These are phyloP conservation scores for Hippocampus mohnikei DNA, from an alignment of 2,113 vertebrate species.

Conservation along the genomic window DNA sequence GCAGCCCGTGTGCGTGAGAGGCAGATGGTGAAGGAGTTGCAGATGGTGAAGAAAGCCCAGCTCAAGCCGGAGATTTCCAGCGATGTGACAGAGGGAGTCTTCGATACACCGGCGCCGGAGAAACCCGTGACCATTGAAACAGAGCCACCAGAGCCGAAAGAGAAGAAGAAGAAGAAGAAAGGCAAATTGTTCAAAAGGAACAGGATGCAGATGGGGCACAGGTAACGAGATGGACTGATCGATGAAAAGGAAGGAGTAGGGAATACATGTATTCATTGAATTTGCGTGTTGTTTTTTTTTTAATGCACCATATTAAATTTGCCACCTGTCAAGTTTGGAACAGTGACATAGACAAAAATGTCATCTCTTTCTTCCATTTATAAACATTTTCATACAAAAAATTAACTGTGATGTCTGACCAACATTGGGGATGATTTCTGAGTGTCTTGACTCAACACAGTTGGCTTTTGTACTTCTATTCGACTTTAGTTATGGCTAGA, in stretches of 20 bases:
- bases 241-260: neutral
- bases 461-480: neutral
- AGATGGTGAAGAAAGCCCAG: constrained; percentile 76
- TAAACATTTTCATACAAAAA: neutral
- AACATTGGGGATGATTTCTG: neutral
- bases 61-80: constrained; percentile 65
- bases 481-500: too few species aligned
- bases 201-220: constrained; percentile 67
- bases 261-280: neutral
- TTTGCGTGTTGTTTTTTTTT: neutral
- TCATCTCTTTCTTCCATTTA: too few species aligned
- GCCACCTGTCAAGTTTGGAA: neutral
- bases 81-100: constrained; percentile 87
- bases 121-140: constrained; percentile 76
- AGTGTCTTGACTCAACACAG: too few species aligned
- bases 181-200: constrained; percentile 82
- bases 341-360: neutral
- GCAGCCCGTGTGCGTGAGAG: constrained; percentile 85
- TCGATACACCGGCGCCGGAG: constrained; percentile 79
- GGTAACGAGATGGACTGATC: constrained; percentile 38
- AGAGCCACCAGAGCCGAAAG: constrained; percentile 72
- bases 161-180: constrained; percentile 78
- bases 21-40: constrained; percentile 86
- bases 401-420: too few species aligned
- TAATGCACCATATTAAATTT: constrained; percentile 4